Evolutionary conservation across 1,140 invertebrate genomes (phyloP).

Genomic region (Probaryconus sp.): DNA sequence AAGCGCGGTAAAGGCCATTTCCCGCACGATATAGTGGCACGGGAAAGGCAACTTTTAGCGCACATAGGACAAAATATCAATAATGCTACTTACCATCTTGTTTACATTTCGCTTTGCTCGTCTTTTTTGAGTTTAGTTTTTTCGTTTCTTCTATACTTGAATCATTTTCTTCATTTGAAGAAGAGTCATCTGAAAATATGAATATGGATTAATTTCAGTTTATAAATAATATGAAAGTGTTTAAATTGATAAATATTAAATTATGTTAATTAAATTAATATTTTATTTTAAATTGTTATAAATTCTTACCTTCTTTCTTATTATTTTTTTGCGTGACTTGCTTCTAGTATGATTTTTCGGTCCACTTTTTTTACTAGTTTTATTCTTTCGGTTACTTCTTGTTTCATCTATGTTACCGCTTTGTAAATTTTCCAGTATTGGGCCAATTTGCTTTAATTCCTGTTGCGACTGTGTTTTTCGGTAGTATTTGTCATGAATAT

Average conservation of each 20-base stretch:
- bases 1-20: too few species aligned
- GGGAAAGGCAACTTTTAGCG: too few species aligned
- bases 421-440: neutral
- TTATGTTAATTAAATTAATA: neutral
- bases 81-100: too few species aligned
- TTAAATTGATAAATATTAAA: neutral
- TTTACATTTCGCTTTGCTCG: too few species aligned
- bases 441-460: neutral
- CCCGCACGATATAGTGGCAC: too few species aligned
- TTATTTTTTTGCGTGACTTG: neutral
- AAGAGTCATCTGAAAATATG: neutral
- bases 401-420: neutral
- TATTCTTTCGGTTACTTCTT: too few species aligned
- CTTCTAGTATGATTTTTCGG: neutral
- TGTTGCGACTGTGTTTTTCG: neutral
- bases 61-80: too few species aligned
- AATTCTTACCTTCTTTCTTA: neutral
- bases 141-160: neutral
- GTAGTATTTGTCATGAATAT: constrained; percentile 1
- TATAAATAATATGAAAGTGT: neutral
- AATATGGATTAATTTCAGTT: neutral
- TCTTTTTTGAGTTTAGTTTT: too few species aligned
- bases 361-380: neutral
- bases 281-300: neutral
- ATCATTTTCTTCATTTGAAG: neutral